Conservation (phyloP, 2,113 vertebrate species). For the Mesembrinibis cayennensis region DNA sequence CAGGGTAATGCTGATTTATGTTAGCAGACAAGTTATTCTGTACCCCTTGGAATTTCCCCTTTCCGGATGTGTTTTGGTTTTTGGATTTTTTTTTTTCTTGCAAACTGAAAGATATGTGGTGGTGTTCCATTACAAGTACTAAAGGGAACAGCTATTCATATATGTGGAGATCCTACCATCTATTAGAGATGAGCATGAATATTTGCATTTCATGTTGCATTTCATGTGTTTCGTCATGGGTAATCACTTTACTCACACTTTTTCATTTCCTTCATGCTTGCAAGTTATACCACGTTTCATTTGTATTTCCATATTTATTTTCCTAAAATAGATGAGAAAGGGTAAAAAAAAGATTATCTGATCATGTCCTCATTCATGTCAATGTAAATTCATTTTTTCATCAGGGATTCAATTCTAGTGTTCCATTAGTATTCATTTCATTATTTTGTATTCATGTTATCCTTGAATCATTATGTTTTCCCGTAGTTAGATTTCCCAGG, state of each 20-base stretch:
- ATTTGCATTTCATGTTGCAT: not conserved
- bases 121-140: not conserved
- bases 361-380: not conserved
- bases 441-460: not conserved
- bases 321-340: not conserved
- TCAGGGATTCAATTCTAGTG: not conserved
- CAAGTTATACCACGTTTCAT: not conserved
- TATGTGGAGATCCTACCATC: not conserved
- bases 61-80: not conserved
- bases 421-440: not conserved
- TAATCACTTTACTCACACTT: not conserved
- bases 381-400: not conserved
- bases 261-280: not conserved
- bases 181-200: not conserved
- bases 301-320: not conserved
- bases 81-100: rapidly evolving
- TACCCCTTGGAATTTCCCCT: not conserved
- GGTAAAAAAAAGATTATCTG: not conserved
- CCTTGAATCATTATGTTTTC: not conserved
- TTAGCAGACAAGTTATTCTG: not conserved
- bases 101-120: not conserved
- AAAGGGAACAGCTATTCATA: not conserved
- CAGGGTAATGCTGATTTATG: not conserved
- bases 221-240: not conserved
- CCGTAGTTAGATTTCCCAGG: not conserved